Conservation (phyloP, 2,888 invertebrate species). For the Xanthorhoe spadicearia region DNA sequence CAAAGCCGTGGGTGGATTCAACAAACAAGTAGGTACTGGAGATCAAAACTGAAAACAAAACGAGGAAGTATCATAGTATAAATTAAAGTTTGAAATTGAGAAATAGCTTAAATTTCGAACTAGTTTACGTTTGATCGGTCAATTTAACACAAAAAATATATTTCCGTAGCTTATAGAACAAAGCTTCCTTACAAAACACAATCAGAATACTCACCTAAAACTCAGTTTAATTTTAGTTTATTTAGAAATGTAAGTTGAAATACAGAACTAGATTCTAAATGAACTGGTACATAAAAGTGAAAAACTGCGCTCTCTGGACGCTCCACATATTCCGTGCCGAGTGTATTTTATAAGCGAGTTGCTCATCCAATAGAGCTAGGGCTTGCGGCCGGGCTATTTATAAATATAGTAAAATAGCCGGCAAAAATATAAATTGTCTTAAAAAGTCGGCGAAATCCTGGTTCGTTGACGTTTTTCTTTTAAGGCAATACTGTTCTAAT, state of each 20-base stretch:
- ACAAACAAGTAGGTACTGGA: no score
- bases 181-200: neutral
- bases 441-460: neutral
- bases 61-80: no score
- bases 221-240: constrained; percentile 3
- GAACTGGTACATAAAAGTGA: constrained; percentile 30
- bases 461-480: neutral
- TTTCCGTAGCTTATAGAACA: neutral
- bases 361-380: constrained; percentile 8
- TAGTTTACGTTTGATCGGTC: neutral
- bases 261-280: constrained; percentile 27
- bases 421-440: neutral
- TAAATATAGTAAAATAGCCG: constrained; percentile 2
- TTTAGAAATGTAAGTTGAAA: constrained; percentile 16
- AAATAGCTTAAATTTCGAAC: neutral
- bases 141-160: neutral
- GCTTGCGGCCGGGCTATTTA: neutral
- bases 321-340: constrained; percentile 17
- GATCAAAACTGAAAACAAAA: no score
- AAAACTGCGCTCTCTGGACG: constrained; percentile 22
- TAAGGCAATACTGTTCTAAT: no score
- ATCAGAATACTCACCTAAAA: neutral
- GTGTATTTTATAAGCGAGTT: constrained; percentile 28
- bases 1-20: no score
- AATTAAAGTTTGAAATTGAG: no score